These are phyloP conservation scores for Venturia canescens DNA, from an alignment of 1,140 invertebrate species.

Conservation along the genomic window DNA sequence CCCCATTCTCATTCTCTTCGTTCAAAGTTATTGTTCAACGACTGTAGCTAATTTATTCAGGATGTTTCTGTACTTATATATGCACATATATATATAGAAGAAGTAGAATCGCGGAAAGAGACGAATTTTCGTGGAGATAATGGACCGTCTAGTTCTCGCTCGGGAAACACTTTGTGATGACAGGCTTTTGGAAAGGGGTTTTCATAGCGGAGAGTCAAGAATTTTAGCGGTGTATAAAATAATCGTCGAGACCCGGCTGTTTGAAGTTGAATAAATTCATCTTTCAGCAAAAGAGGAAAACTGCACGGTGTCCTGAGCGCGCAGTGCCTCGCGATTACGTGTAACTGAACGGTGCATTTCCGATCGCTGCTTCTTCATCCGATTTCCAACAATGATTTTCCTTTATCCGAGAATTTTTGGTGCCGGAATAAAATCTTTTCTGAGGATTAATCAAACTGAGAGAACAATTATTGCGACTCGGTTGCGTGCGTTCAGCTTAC, in stretches of 20 bases:
- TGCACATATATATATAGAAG: not conserved
- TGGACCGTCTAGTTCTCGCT: conserved; percentile 40
- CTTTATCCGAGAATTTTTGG: too few species aligned
- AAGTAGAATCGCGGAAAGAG: conserved; percentile 33
- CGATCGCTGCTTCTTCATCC: too few species aligned
- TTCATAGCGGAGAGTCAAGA: not conserved
- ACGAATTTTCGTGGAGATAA: conserved; percentile 40
- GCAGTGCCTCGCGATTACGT: too few species aligned
- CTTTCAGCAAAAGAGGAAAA: not conserved
- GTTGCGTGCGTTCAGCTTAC: conserved; percentile 53
- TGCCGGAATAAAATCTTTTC: not conserved
- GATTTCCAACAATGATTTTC: too few species aligned
- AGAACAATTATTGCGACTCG: conserved; percentile 46
- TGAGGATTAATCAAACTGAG: conserved; percentile 7
- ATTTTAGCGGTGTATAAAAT: not conserved
- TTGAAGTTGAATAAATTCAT: conserved; percentile 24
- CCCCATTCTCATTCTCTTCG: not conserved
- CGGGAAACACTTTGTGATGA: conserved; percentile 41
- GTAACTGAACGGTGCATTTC: too few species aligned
- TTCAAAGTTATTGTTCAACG: conserved; percentile 46
- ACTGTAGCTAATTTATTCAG: conserved; percentile 45
- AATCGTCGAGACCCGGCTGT: conserved; percentile 3
- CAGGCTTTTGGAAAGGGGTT: conserved; percentile 13
- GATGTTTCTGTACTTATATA: conserved; percentile 37
- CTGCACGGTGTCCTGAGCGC: too few species aligned